Evolutionary conservation across 1,140 invertebrate genomes (phyloP), one percentile per base, ranked within the genome.

Genomic region (Diploscapter pachys): DNA sequence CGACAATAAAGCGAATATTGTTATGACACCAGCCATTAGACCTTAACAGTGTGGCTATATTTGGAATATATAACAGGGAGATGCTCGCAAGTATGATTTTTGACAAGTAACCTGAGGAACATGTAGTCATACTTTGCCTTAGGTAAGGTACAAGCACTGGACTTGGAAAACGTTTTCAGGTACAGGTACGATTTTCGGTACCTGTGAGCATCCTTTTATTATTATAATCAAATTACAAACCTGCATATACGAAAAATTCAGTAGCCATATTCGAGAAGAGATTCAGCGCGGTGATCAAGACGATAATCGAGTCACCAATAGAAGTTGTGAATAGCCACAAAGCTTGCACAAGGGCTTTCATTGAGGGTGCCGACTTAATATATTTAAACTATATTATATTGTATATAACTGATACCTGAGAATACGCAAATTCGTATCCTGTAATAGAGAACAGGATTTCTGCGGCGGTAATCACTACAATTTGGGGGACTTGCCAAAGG

Each of bases 381-480:
- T 2, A 59, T 59, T 11, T 11, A 59, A 59, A 59, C 57, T 11
- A 59, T 11, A 59, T 59, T 59, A 31, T 59, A 11, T 59, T 11
- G 57, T 59, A 11, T 11, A 11, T 59, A 59, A 1, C 9, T 31
- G 57, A 59, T 68, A 72, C 75, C 88, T 91, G 89, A 52, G 89
- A 89, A 85, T 95, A 97, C 0, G 93, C 92, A 87, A 96, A 96
- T 80, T 94, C 92, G 6, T 95, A 88, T 6, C 94, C 94, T 0
- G 93, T 96, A 11, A 96, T 90, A 0, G 92, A 93, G 85, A 95
- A 95, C 88, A 96, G 90, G 50, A 96, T 89, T 87, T 92, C 92
- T 4, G 90, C 93, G 76, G 91, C 88, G 0, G 93, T 95, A 75
- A 96, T 91, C 1, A 94, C 86, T 49, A 94, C 86, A 83, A 94